Evolutionary conservation across 2,888 invertebrate genomes (phyloP).

Genomic region (Linnaemya vulpina): DNA sequence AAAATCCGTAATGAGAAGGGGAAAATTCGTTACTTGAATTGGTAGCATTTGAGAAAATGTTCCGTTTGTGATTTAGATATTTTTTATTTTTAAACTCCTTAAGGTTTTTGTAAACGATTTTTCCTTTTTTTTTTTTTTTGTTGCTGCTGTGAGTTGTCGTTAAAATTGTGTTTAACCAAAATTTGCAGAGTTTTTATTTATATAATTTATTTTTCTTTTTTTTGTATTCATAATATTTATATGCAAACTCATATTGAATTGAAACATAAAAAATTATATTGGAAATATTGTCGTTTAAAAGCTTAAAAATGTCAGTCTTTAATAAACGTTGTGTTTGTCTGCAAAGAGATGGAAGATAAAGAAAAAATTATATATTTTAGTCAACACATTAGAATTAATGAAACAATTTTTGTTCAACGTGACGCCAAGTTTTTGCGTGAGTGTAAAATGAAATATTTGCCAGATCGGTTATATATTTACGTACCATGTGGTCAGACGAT

Average conservation of each 20-base stretch:
- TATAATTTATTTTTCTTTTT: constrained; percentile 47
- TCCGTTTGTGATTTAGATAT: constrained; percentile 9
- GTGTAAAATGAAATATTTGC: too few species aligned
- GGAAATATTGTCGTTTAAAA: constrained; percentile 83
- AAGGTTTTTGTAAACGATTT: not conserved
- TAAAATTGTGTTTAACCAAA: constrained; percentile 56
- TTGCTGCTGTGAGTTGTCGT: constrained; percentile 33
- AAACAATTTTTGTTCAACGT: too few species aligned
- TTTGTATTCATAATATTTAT: constrained; percentile 61
- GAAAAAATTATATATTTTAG: not conserved
- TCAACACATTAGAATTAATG: too few species aligned
- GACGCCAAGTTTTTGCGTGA: too few species aligned
- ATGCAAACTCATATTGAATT: constrained; percentile 65
- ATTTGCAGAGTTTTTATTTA: constrained; percentile 29
- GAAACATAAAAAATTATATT: constrained; percentile 72
- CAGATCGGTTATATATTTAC: constrained; percentile 65
- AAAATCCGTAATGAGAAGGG: constrained; percentile 38
- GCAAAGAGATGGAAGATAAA: constrained; percentile 64
- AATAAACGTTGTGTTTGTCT: constrained; percentile 77
- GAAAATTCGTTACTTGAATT: constrained; percentile 51
- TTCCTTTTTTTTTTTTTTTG: not conserved
- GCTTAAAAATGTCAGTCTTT: constrained; percentile 84
- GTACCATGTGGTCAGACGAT: constrained; percentile 82
- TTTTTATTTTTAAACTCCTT: constrained; percentile 27
- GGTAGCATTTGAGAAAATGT: constrained; percentile 38